phyloP scores from a whole-genome alignment of 2,888 invertebrate genomes.

The Tanytarsus gracilentus region DNA sequence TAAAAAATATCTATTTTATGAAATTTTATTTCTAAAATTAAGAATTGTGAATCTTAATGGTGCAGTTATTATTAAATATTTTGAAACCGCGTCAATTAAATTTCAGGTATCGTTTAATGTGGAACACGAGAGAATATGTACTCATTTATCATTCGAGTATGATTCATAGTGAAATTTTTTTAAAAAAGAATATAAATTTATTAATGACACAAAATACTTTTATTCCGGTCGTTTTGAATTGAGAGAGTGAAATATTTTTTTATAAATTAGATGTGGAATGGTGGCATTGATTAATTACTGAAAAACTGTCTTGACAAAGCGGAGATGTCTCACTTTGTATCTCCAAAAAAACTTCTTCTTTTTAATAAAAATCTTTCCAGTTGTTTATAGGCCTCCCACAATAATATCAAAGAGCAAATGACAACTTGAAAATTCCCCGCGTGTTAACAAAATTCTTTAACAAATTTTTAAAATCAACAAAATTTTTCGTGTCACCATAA shows the following conservation, averaged over 20 bases:
- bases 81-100: no score
- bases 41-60: no score
- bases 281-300: slow-evolving; percentile 4
- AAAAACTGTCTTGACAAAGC: not conserved
- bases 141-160: slow-evolving; percentile 4
- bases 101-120: not conserved
- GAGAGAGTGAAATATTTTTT: not conserved
- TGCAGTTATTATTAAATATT: no score
- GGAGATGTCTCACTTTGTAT: not conserved
- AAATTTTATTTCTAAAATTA: no score
- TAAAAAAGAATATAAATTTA: not conserved
- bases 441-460: no score
- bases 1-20: no score
- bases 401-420: no score
- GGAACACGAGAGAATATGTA: not conserved
- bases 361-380: not conserved
- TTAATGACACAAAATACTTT: not conserved
- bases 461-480: slow-evolving; percentile 13
- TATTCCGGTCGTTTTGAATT: not conserved
- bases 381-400: slow-evolving; percentile 6
- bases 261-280: not conserved
- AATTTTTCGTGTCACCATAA: not conserved
- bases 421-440: no score
- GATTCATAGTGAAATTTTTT: not conserved
- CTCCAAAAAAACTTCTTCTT: slow-evolving; percentile 3